Evolutionary conservation across 1,140 invertebrate species (phyloP).

Genomic region (Monochamus saltuarius): DNA sequence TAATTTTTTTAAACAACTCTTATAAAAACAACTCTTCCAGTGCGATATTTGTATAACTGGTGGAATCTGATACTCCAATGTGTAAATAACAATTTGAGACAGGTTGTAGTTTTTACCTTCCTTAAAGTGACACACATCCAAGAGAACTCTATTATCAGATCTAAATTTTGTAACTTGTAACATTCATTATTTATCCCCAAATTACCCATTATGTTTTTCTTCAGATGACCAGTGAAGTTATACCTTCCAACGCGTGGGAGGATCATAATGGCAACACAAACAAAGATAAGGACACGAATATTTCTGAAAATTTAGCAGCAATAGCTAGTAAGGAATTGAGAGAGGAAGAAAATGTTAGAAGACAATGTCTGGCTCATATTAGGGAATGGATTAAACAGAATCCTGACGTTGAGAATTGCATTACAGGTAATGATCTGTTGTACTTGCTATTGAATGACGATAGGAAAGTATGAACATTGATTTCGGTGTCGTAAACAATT

Average conservation of each 20-base stretch:
- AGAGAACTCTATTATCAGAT: too few species aligned
- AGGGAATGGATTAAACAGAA: slow-evolving; percentile 70
- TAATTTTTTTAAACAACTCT: too few species aligned
- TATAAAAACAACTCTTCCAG: too few species aligned
- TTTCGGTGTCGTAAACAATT: slow-evolving; percentile 1
- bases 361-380: slow-evolving; percentile 63
- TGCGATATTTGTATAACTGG: too few species aligned
- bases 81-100: too few species aligned
- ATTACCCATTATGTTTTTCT: too few species aligned
- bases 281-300: slow-evolving; percentile 20
- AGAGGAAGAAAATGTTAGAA: slow-evolving; percentile 61
- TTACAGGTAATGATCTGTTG: slow-evolving; percentile 55
- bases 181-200: too few species aligned
- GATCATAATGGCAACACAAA: not conserved
- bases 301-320: slow-evolving; percentile 53
- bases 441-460: not conserved
- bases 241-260: not conserved
- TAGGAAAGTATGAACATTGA: not conserved
- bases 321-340: slow-evolving; percentile 64
- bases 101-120: too few species aligned
- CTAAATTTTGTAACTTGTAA: too few species aligned
- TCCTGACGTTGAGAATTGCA: slow-evolving; percentile 64
- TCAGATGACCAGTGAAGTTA: too few species aligned
- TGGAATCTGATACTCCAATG: too few species aligned
- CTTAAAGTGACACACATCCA: too few species aligned